These are phyloP conservation scores for Syncerus caffer DNA, from an alignment of 2,797 vertebrate species.

Conservation along the genomic window DNA sequence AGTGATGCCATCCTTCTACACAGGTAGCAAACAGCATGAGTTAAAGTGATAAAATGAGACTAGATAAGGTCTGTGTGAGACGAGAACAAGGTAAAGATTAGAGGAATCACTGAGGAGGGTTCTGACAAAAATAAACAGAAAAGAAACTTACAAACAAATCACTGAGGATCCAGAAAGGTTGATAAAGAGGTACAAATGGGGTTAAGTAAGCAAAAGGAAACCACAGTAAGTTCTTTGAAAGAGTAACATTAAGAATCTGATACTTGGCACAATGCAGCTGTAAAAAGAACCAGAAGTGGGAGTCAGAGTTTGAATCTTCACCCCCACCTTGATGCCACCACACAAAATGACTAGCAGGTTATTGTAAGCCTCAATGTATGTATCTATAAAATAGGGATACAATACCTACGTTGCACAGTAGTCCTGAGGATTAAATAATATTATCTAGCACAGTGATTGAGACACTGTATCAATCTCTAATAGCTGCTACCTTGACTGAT, in stretches of 20 bases:
- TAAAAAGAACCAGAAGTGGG: not conserved
- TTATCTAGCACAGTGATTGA: not conserved
- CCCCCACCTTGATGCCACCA: not conserved
- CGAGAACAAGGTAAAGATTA: not conserved
- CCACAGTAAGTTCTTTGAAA: slow-evolving; percentile 3
- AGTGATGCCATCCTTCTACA: not conserved
- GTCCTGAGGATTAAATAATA: not conserved
- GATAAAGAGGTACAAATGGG: not conserved
- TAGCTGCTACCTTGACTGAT: not conserved
- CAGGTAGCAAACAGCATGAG: not conserved
- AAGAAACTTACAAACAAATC: not conserved
- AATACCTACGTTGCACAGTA: not conserved
- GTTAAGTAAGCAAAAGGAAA: slow-evolving; percentile 9
- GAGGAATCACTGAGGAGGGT: not conserved
- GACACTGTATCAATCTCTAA: not conserved
- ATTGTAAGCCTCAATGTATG: not conserved
- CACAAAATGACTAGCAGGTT: not conserved
- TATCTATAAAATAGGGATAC: not conserved
- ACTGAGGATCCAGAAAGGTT: not conserved
- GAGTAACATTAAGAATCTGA: slow-evolving; percentile 19
- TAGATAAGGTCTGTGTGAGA: not conserved
- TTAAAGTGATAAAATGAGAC: not conserved
- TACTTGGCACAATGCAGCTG: not conserved
- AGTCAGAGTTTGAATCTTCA: not conserved
- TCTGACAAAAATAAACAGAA: not conserved